Percentiles rank a stretch among this genome's conserved stretches.
These are phyloP conservation scores for Cheilosia impressa DNA, from an alignment of 2,888 invertebrate genomes.

Conservation along the genomic window DNA sequence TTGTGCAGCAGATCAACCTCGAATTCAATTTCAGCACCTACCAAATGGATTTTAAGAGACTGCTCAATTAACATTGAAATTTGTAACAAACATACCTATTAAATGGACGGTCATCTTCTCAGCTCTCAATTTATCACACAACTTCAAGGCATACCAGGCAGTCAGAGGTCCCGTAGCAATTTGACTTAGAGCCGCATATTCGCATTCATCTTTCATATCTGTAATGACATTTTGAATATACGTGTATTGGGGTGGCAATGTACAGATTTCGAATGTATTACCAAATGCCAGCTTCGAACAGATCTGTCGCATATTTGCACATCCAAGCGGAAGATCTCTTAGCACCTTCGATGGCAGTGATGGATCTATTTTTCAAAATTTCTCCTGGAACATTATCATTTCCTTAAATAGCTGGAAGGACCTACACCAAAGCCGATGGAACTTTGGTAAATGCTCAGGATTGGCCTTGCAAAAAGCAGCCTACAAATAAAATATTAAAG, in stretches of 20 bases:
- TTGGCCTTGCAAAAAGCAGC: constrained; percentile 85
- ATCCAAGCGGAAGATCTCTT: constrained; percentile 78
- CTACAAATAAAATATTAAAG: constrained; percentile 77
- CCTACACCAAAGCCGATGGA: constrained; percentile 87
- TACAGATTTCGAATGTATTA: constrained; percentile 60
- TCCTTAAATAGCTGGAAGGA: constrained; percentile 86
- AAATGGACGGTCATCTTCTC: constrained; percentile 80
- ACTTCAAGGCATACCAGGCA: constrained; percentile 85
- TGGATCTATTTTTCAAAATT: constrained; percentile 86
- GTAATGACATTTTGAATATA: background rate
- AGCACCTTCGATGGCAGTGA: constrained; percentile 85
- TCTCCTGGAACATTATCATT: constrained; percentile 86
- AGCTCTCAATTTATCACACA: constrained; percentile 78
- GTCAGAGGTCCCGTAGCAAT: constrained; percentile 88
- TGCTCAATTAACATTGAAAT: background rate
- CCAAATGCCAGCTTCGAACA: constrained; percentile 79
- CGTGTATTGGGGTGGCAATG: background rate
- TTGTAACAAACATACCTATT: constrained; percentile 77
- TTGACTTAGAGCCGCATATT: constrained; percentile 87
- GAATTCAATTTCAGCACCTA: constrained; percentile 89
- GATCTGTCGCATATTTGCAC: constrained; percentile 79
- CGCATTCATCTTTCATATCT: constrained; percentile 85
- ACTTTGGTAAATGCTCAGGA: constrained; percentile 84
- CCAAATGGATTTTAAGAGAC: background rate
- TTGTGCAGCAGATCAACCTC: constrained; percentile 88